These are phyloP conservation scores for Crotalus tigris DNA, from an alignment of 2,113 vertebrate genomes.

Conservation along the genomic window DNA sequence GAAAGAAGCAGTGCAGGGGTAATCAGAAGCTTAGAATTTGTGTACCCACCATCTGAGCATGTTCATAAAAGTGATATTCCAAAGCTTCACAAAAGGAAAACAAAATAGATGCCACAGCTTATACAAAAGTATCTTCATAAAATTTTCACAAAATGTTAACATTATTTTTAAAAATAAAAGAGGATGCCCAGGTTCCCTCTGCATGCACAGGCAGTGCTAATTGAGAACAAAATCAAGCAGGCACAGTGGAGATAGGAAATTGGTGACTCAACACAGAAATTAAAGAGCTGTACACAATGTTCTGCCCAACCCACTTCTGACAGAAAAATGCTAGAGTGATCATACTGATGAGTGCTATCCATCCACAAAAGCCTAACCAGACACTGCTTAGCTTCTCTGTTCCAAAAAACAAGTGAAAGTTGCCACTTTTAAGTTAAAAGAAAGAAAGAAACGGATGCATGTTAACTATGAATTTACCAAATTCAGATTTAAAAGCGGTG, in stretches of 20 bases:
- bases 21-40: conserved; percentile 69
- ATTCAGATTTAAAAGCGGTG: conserved; percentile 73
- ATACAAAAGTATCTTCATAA: conserved; percentile 86
- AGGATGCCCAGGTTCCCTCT: conserved; percentile 87
- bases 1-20: conserved; percentile 68
- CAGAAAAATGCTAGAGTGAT: conserved; percentile 65
- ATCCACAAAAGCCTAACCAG: conserved; percentile 64
- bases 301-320: conserved; percentile 61
- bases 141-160: conserved; percentile 91
- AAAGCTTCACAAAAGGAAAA: conserved; percentile 77
- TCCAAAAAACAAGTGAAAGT: conserved; percentile 55
- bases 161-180: conserved; percentile 87
- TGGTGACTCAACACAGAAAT: conserved; percentile 61
- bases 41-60: conserved; percentile 73
- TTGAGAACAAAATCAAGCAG: conserved; percentile 86
- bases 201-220: conserved; percentile 90
- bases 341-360: conserved; percentile 53
- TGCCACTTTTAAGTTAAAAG: conserved; percentile 55
- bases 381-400: conserved; percentile 71
- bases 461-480: conserved; percentile 56
- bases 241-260: conserved; percentile 77
- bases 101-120: conserved; percentile 82
- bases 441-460: conserved; percentile 52
- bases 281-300: conserved; percentile 69
- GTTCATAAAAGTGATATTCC: conserved; percentile 77